phyloP scores from a whole-genome alignment of 2,888 invertebrate genomes.

The Hirtodrosophila histrioides region DNA sequence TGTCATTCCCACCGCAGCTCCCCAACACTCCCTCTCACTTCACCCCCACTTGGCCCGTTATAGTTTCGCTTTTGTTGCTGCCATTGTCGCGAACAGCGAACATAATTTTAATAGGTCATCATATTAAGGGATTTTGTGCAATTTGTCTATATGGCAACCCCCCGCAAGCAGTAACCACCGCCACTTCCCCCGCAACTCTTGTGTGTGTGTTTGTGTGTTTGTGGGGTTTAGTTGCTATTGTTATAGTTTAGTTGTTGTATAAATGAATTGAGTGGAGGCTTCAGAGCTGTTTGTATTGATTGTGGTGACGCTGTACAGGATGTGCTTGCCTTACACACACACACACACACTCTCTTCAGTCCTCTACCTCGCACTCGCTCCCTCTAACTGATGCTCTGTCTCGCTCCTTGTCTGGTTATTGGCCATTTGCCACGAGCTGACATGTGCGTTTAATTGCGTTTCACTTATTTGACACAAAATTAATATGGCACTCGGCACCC shows the following conservation, averaged over 20 bases:
- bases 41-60: constrained; percentile 13
- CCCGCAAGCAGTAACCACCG: neutral
- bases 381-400: constrained; percentile 14
- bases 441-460: constrained; percentile 81
- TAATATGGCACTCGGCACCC: constrained; percentile 62
- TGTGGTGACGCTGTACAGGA: constrained; percentile 28
- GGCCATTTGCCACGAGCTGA: constrained; percentile 72
- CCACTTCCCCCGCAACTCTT: neutral
- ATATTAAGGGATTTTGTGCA: constrained; percentile 76
- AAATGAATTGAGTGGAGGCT: constrained; percentile 39
- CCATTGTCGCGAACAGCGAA: constrained; percentile 49
- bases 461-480: constrained; percentile 81
- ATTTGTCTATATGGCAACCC: constrained; percentile 53
- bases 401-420: constrained; percentile 51
- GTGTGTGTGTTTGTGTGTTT: no score
- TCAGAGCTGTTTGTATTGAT: constrained; percentile 60
- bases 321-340: constrained; percentile 7
- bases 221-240: constrained; percentile 24
- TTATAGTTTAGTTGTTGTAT: constrained; percentile 28
- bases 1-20: constrained; percentile 11
- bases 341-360: neutral
- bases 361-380: neutral
- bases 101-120: constrained; percentile 80
- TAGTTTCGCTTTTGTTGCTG: constrained; percentile 56
- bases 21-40: no score